These are phyloP conservation scores for Microctonus brassicae DNA, from an alignment of 2,888 invertebrate genomes.

Conservation along the genomic window DNA sequence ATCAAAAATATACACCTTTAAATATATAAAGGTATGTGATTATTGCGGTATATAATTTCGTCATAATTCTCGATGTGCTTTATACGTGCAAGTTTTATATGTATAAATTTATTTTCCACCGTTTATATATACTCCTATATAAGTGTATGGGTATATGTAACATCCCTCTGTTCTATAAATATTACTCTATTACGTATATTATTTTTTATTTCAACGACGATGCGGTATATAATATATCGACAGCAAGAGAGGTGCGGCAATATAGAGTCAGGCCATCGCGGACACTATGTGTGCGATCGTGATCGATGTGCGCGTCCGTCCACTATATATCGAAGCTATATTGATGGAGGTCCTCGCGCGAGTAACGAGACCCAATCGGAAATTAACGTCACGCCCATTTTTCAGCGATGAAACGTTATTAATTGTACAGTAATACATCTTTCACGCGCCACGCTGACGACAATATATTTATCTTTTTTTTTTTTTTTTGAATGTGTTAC, in stretches of 20 bases:
- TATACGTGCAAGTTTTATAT: conserved; percentile 10
- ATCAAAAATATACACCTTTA: conserved; percentile 43
- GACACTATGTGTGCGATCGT: conserved; percentile 36
- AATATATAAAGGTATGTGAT: neutral
- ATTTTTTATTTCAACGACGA: conserved; percentile 60
- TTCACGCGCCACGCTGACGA: neutral
- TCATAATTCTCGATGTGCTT: neutral
- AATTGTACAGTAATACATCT: neutral
- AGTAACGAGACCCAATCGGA: conserved; percentile 64
- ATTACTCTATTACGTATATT: conserved; percentile 63
- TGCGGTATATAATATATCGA: conserved; percentile 46
- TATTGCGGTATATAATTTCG: neutral
- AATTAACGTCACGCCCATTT: conserved; percentile 60
- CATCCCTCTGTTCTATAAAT: conserved; percentile 40
- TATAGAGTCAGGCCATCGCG: conserved; percentile 56
- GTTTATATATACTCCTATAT: neutral
- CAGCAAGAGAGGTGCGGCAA: conserved; percentile 64
- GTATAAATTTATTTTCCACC: neutral
- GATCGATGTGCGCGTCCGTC: conserved; percentile 58
- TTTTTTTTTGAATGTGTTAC: neutral
- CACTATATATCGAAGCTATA: conserved; percentile 29
- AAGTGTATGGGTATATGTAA: too few species aligned
- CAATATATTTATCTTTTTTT: neutral
- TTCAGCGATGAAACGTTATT: neutral
- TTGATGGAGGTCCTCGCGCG: conserved; percentile 29